phyloP scores from a whole-genome alignment of 1,140 invertebrate genomes.

The Stenopsyche tienmushanensis region DNA sequence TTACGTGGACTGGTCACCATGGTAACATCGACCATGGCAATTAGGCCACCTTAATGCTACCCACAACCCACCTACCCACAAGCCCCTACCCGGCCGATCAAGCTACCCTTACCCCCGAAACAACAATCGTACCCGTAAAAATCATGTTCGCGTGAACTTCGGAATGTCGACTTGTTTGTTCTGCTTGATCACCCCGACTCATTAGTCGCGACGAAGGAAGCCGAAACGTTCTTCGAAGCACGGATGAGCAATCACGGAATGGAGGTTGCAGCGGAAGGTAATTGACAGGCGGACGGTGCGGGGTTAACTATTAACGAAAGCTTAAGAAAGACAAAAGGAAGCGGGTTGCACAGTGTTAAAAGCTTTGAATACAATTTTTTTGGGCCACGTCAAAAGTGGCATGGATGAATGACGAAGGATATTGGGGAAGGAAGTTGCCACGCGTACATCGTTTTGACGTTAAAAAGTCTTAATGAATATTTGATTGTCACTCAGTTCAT shows the following conservation, averaged over 20 bases:
- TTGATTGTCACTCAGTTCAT: too few species aligned
- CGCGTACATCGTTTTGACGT: too few species aligned
- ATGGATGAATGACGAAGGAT: too few species aligned
- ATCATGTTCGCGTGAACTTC: not conserved
- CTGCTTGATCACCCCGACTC: not conserved
- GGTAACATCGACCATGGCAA: conserved; percentile 41
- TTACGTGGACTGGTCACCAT: conserved; percentile 32
- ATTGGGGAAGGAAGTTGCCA: too few species aligned
- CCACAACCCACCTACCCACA: not conserved
- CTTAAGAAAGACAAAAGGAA: too few species aligned
- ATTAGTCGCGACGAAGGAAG: not conserved
- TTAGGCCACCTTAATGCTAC: conserved; percentile 26
- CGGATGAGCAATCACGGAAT: not conserved
- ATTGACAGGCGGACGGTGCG: not conserved
- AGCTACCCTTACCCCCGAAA: not conserved
- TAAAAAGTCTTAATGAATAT: too few species aligned
- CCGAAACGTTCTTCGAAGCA: not conserved
- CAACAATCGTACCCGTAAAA: not conserved
- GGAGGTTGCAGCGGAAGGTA: not conserved
- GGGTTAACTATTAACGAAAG: too few species aligned
- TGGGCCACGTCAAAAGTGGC: too few species aligned
- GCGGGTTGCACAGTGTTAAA: too few species aligned
- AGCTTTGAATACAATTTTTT: too few species aligned
- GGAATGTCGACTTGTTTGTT: not conserved
- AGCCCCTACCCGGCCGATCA: not conserved